phyloP scores from a whole-genome alignment of 2,113 vertebrate genomes.

The Psittacara wagleri region DNA sequence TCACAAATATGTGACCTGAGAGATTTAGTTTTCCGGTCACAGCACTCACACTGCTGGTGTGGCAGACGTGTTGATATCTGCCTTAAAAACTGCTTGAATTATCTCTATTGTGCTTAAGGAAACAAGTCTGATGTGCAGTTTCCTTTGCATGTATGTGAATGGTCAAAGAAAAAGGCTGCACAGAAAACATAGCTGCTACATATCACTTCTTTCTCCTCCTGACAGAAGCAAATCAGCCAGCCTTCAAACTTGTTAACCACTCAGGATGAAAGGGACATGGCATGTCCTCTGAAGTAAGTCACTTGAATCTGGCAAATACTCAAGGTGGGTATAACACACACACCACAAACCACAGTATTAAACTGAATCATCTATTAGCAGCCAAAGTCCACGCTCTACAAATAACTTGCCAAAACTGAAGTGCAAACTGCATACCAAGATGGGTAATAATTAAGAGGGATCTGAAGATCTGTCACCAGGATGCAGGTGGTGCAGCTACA shows the following conservation, averaged over 20 bases:
- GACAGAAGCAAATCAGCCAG: constrained; percentile 21
- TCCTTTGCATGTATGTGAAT: background rate
- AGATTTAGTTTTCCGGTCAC: background rate
- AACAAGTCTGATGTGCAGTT: background rate
- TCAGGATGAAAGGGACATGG: background rate
- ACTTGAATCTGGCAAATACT: background rate
- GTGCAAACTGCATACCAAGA: background rate
- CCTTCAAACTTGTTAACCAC: constrained; percentile 19
- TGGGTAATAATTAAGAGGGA: background rate
- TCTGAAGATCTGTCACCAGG: background rate
- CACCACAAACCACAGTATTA: background rate
- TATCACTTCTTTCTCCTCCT: background rate
- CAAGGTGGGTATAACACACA: background rate
- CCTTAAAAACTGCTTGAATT: background rate
- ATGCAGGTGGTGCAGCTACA: background rate
- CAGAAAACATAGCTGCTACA: background rate
- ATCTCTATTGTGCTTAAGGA: background rate
- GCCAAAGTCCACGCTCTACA: background rate
- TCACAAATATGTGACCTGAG: background rate
- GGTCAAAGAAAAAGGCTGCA: background rate
- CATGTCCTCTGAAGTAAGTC: background rate
- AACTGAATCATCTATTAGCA: background rate
- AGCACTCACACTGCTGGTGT: background rate
- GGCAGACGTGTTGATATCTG: background rate
- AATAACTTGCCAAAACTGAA: background rate